Base-by-base conservation (phyloP, 2,113 vertebrate genomes). In the Crotalus tigris region DNA sequence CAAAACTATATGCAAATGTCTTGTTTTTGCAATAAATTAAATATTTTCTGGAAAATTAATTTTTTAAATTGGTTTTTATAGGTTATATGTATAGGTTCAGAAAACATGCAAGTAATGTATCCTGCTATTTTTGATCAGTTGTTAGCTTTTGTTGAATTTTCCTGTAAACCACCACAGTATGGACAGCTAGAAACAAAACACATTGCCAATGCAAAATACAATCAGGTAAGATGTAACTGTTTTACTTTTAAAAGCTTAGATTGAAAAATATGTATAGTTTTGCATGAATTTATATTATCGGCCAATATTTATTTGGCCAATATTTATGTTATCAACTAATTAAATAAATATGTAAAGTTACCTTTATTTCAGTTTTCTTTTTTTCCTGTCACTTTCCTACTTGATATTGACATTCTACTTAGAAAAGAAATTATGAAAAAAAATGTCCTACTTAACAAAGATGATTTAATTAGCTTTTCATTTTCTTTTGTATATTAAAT, bases 61-160 rank as follows among this genome's bases (percentile, higher is more conserved):
- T 53, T 90, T 2, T 87, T 21, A 92, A 93, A 94, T 92, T 59
- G 86, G 19, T 92, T 94, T 91, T 92, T 97, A 86, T 96, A 99
- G 99, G 99, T 99, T 93, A 99, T 99, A 97, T 99, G 99, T 95
- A 97, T 99, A 94, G 99, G 99, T 94, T 98, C 99, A 7, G 99
- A 99, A 98, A 98, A 98, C 94, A 99, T 99, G 98, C 99, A 99
- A 97, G 98, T 99, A 98, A 99, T 99, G 99, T 99, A 99, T 98
- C 99, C 99, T 53, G 99, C 99, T 96, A 99, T 99, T 97, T 99
- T 99, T 57, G 98, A 99, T 95, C 99, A 99, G 96, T 98, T 99
- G 85, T 97, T 99, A 94, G 98, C 98, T 93, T 99, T 99, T 96
- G 99, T 99, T 91, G 99, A 99, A 97, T 99, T 99, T 96, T 99